These are phyloP conservation scores for Lacanobia wlatinum DNA, from an alignment of 2,888 invertebrate genomes.

Conservation along the genomic window DNA sequence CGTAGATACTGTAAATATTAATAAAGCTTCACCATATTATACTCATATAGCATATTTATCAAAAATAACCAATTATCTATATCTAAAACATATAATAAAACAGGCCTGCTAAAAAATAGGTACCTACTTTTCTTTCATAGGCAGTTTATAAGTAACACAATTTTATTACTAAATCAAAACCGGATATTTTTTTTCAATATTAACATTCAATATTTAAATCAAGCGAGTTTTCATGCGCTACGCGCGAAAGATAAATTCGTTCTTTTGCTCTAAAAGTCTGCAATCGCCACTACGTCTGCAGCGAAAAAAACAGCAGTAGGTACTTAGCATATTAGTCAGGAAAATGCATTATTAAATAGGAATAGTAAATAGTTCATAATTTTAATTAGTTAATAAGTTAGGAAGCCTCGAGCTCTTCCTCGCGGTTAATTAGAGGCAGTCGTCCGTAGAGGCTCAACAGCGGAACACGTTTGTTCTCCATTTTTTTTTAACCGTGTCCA, in stretches of 20 bases:
- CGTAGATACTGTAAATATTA: too few species aligned
- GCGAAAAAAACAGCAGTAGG: background rate
- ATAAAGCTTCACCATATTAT: too few species aligned
- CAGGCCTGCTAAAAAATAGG: background rate
- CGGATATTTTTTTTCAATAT: slow-evolving; percentile 6
- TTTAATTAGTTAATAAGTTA: slow-evolving; percentile 27
- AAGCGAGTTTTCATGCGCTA: slow-evolving; percentile 7
- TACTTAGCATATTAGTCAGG: slow-evolving; percentile 1
- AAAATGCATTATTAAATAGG: slow-evolving; percentile 27
- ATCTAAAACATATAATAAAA: too few species aligned
- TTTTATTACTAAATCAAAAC: background rate
- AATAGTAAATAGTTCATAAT: slow-evolving; percentile 16
- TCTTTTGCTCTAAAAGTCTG: slow-evolving; percentile 1
- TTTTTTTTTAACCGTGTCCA: slow-evolving; percentile 13
- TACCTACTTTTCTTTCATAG: background rate
- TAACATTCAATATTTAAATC: slow-evolving; percentile 2
- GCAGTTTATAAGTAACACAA: background rate
- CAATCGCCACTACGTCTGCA: slow-evolving; percentile 13
- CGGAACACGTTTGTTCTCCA: slow-evolving; percentile 49
- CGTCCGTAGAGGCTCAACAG: slow-evolving; percentile 53
- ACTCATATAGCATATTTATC: too few species aligned
- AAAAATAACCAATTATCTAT: too few species aligned
- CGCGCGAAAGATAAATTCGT: slow-evolving; percentile 1
- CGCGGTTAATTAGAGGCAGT: slow-evolving; percentile 56
- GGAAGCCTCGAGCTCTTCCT: slow-evolving; percentile 11